Conservation (phyloP, 1,140 invertebrate species). For the Trissolcus basalis region DNA sequence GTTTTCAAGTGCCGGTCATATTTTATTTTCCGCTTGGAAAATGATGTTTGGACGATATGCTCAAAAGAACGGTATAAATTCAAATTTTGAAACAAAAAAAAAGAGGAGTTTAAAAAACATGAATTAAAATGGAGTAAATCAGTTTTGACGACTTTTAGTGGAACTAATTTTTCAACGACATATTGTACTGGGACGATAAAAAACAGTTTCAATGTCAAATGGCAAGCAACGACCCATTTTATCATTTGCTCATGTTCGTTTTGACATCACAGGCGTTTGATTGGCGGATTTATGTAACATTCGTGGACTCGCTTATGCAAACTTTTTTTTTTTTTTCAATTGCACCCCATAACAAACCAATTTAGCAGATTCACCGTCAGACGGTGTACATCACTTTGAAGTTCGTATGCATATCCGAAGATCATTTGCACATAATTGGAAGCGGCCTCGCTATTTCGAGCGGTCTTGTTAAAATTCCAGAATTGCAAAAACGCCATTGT, state of each 20-base stretch:
- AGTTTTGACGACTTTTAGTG: too few species aligned
- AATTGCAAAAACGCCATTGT: slow-evolving; percentile 36
- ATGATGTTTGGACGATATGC: slow-evolving; percentile 10
- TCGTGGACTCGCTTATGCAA: not conserved
- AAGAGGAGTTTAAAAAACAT: too few species aligned
- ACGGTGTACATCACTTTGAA: slow-evolving; percentile 26
- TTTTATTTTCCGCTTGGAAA: slow-evolving; percentile 14
- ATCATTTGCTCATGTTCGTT: not conserved
- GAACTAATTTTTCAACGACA: not conserved
- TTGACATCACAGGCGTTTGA: slow-evolving; percentile 15
- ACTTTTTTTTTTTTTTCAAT: slow-evolving; percentile 4
- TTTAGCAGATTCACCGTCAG: slow-evolving; percentile 15
- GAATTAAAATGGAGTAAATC: too few species aligned
- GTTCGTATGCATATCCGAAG: slow-evolving; percentile 19
- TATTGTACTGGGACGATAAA: too few species aligned
- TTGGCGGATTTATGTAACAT: slow-evolving; percentile 14
- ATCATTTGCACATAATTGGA: slow-evolving; percentile 38
- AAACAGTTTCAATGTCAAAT: too few species aligned
- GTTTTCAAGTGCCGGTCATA: slow-evolving; percentile 8
- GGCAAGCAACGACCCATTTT: too few species aligned
- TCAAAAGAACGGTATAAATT: not conserved
- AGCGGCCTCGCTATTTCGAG: slow-evolving; percentile 30
- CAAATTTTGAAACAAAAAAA: too few species aligned
- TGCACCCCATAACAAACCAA: slow-evolving; percentile 19
- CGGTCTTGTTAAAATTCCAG: slow-evolving; percentile 41